Evolutionary conservation across 2,888 invertebrate species (phyloP), one percentile per base, ranked within the genome.

Genomic region (Abrostola triplasia): DNA sequence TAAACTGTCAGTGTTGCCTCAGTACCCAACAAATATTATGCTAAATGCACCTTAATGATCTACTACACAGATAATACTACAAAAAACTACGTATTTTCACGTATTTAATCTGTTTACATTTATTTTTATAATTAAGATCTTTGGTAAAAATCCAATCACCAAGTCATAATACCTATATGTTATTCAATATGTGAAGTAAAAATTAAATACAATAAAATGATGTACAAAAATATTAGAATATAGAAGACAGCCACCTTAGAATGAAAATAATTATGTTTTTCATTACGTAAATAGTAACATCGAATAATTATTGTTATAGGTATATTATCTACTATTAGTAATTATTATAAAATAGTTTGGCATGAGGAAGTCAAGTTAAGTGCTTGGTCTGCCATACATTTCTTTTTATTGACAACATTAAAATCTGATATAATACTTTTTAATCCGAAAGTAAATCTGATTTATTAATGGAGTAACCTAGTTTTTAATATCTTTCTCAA

Each of bases 101-200:
- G 40, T 55, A 61, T 56, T 62, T 42, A 53, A 50, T 63, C 41
- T 59, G 50, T 57, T 59, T 69, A 74, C 44, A 73, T 54, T 49
- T 52, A 55, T 53, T 9, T 13, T 73, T 68, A 59, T 13, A 54
- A 65, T 63, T 73, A 76, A 70, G 71, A 66, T 78, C 79, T 78
- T 78, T 78, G 78, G 79, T 79, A 67, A 59, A 74, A 74, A 67
- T 66, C 64, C 68, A 68, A 73, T 74, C 63, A 67, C 56, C 63
- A 41, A 58, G 59, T 66, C 63, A 62, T 57, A 58, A 47, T 55
- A 51, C 8, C 10, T 55, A 60, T 52, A 60, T 44, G 37, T 38
- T 50, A 58, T 60, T 61, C 36, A 60, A 66, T 62, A 42, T 50
- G 35, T 41, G 58, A 68, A 58, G 54, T 71, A 71, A 53, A 68